Percentiles rank a stretch among this genome's conserved stretches.
These are phyloP conservation scores for Pseudorhombus dupliciocellatus DNA, from an alignment of 2,113 vertebrate species.

Conservation along the genomic window DNA sequence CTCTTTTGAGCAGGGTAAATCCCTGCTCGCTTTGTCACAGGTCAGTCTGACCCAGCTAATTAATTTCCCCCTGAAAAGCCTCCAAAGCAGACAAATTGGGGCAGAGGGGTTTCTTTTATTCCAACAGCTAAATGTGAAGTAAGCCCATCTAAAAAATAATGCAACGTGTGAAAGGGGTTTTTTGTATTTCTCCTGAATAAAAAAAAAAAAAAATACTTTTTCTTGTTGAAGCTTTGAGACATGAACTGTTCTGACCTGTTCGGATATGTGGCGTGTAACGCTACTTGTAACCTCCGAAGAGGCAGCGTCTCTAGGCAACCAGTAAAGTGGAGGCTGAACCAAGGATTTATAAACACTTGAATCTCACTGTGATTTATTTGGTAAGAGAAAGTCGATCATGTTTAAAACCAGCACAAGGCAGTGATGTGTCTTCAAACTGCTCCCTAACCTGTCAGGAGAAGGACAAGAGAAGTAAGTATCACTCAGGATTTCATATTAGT, in stretches of 20 bases:
- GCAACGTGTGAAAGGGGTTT: slow-evolving; percentile 35
- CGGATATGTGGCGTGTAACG: slow-evolving; percentile 35
- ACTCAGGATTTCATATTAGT: neutral
- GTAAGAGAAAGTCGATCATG: slow-evolving; percentile 37
- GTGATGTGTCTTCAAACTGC: slow-evolving; percentile 30
- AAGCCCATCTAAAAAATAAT: slow-evolving; percentile 46
- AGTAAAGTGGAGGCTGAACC: slow-evolving; percentile 56
- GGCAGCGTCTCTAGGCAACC: slow-evolving; percentile 77
- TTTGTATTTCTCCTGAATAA: slow-evolving; percentile 13
- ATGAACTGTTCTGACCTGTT: slow-evolving; percentile 33
- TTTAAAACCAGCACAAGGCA: slow-evolving; percentile 42
- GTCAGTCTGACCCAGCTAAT: slow-evolving; percentile 79
- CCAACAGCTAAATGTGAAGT: slow-evolving; percentile 60
- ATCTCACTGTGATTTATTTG: slow-evolving; percentile 52
- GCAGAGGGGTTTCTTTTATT: slow-evolving; percentile 51
- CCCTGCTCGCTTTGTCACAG: slow-evolving; percentile 61
- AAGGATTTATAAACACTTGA: slow-evolving; percentile 67
- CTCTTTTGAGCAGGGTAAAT: slow-evolving; percentile 44
- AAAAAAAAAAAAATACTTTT: slow-evolving; percentile 13
- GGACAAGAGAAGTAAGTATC: slow-evolving; percentile 36
- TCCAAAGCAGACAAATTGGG: slow-evolving; percentile 61
- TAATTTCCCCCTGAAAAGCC: slow-evolving; percentile 71
- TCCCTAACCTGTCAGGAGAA: slow-evolving; percentile 9
- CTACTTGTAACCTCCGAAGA: slow-evolving; percentile 67
- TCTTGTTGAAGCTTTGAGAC: slow-evolving; percentile 33